Evolutionary conservation across 2,113 vertebrate species (phyloP), one percentile per base, ranked within the genome.

Genomic region (Crotophaga sulcirostris): DNA sequence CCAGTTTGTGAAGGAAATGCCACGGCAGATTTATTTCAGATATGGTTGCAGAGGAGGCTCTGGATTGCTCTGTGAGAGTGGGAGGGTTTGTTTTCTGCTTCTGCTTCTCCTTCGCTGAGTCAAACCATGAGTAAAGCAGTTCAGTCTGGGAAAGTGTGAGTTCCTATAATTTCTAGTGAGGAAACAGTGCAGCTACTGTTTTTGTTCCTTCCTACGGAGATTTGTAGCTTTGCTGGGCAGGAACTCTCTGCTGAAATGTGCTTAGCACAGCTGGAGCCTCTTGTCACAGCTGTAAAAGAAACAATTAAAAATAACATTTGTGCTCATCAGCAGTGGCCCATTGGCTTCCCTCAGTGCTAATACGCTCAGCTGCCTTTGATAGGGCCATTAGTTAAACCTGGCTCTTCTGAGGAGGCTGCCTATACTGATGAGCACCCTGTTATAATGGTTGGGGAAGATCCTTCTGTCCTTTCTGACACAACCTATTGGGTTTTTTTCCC

Each of bases 301-400:
- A 92, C 86, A 94, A 95, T 92, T 96, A 96, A 94, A 96, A 95
- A 96, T 94, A 97, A 94, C 90, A 89, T 87, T 97, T 92, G 92
- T 89, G 92, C 90, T 94, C 67, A 74, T 93, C 95, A 94, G 90
- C 90, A 94, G 64, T 5, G 7, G 86, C 92, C 88, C 86, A 77
- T 84, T 92, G 92, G 83, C 63, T 94, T 84, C 90, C 85, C 80
- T 60, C 59, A 24, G 88, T 0, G 10, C 47, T 92, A 55, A 74
- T 49, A 66, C 76, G 25, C 73, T 93, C 76, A 78, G 72, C 86
- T 90, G 90, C 72, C 86, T 90, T 74, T 79, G 88, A 79, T 52
- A 21, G 49, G 81, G 75, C 70, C 13, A 31, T 93, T 45, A 88
- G 25, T 69, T 87, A 85, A 90, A 93, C 63, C 78, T 82, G 0